Base-by-base conservation (phyloP, 2,888 invertebrate genomes). In the Lasioglossum figueresi region DNA sequence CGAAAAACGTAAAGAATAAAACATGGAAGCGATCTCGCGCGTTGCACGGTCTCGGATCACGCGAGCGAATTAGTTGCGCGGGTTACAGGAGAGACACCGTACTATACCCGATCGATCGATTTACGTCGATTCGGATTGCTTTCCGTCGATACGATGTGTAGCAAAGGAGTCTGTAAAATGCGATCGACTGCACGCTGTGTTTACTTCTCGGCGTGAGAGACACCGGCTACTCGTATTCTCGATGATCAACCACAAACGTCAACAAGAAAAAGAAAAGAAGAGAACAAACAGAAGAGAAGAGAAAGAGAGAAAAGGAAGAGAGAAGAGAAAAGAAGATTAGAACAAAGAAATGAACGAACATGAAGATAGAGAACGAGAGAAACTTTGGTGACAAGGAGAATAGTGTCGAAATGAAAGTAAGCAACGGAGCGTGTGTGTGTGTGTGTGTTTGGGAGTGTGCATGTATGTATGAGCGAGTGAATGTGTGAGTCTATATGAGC, bases 1-100 rank as follows among this genome's bases (percentile, higher is more conserved):
- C 70, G 70, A 70, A 43, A 70, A 70, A 70, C 40, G n/a, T 40
- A 70, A 37, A 70, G 40, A 70, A 70, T 70, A 40, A 19, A 70
- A 70, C n/a, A n/a, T 70, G 40, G n/a, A 70, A 70, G 70, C 70
- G 40, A 70, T 70, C 70, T 37, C 70, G 12, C 40, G 70, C n/a
- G 70, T 68, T 68, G 68, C 68, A 68, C 34, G 23, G 68, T 68
- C 68, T 68, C 68, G 34, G 31, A 37, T 68, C 12, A 68, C 63
- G 31, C 63, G 31, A 34, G 23, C 34, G 16, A 31, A 37, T 34
- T 10, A 37, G 23, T 34, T 66, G 66, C 66, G 34, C 68, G 68
- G 0, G 10, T 68, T 68, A 68, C 68, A 37, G 34, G 68, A 37
- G 31, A 66, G 37, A 68, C 12, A 23, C 68, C 10, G 68, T 68